Evolutionary conservation across 2,113 vertebrate species (phyloP).

Genomic region (Callipepla californica): DNA sequence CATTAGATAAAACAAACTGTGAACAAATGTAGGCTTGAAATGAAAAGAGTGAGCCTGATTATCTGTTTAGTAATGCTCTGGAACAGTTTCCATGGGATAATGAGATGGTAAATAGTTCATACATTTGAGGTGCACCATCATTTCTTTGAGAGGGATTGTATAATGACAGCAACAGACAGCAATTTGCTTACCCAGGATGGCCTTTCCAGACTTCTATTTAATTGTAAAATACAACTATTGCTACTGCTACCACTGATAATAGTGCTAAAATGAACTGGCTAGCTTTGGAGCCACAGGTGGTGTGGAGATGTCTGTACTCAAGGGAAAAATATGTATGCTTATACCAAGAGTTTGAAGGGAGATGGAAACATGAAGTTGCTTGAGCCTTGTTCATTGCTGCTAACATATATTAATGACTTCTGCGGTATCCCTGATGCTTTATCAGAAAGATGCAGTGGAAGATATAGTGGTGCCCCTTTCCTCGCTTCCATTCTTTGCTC

Average conservation of each 20-base stretch:
- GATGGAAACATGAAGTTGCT: neutral
- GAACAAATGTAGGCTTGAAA: neutral
- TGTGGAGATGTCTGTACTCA: neutral
- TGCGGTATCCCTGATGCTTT: neutral
- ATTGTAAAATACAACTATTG: neutral
- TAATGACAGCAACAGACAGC: neutral
- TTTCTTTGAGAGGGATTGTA: neutral
- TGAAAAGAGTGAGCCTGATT: neutral
- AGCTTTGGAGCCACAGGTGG: rapidly evolving
- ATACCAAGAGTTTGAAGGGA: neutral
- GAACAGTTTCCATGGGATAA: neutral
- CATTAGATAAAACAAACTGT: neutral
- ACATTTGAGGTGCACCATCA: neutral
- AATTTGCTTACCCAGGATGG: neutral
- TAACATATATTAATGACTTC: neutral
- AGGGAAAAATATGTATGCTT: neutral
- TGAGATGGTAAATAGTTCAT: neutral
- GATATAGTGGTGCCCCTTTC: neutral
- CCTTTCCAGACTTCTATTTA: neutral
- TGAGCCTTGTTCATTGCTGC: neutral
- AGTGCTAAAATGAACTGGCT: neutral
- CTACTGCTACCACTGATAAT: neutral
- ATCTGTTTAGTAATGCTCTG: neutral
- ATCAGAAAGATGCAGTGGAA: neutral
- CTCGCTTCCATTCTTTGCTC: neutral